Percentiles rank a stretch among this genome's conserved stretches.
phyloP scores from a whole-genome alignment of 1,140 invertebrate species.

The Octopus bimaculoides region DNA sequence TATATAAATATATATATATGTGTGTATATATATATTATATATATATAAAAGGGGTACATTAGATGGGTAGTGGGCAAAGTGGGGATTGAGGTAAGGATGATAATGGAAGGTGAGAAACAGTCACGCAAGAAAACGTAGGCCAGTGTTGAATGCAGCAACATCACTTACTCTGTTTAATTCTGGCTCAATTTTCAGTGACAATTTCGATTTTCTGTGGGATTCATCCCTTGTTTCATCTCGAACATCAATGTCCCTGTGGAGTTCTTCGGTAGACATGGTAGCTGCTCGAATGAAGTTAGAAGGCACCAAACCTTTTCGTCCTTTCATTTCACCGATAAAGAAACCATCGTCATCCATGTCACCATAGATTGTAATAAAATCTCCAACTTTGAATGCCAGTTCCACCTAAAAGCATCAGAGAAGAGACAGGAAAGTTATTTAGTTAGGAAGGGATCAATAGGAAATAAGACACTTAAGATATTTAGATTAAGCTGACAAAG shows the following conservation, averaged over 20 bases:
- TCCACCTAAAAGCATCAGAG: constrained; percentile 53
- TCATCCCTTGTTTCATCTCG: constrained; percentile 12
- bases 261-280: constrained; percentile 38
- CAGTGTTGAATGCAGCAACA: constrained; percentile 22
- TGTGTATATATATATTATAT: background rate
- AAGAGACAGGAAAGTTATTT: too few relatives aligned
- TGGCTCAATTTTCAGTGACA: constrained; percentile 31
- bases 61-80: too few relatives aligned
- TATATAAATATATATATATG: background rate
- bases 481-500: too few relatives aligned
- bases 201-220: constrained; percentile 35
- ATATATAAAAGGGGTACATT: too few relatives aligned
- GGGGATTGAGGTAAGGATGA: too few relatives aligned
- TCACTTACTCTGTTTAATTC: constrained; percentile 32
- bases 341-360: constrained; percentile 98
- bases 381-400: constrained; percentile 91
- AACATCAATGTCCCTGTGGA: constrained; percentile 45
- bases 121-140: background rate
- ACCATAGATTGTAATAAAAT: constrained; percentile 94
- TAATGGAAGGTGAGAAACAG: too few relatives aligned
- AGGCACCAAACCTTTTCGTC: constrained; percentile 88
- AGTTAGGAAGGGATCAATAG: too few relatives aligned
- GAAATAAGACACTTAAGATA: too few relatives aligned
- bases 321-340: constrained; percentile 95
- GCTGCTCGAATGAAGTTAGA: constrained; percentile 75